Evolutionary conservation across 2,888 invertebrate genomes (phyloP).

Genomic region (Colletes collaris): DNA sequence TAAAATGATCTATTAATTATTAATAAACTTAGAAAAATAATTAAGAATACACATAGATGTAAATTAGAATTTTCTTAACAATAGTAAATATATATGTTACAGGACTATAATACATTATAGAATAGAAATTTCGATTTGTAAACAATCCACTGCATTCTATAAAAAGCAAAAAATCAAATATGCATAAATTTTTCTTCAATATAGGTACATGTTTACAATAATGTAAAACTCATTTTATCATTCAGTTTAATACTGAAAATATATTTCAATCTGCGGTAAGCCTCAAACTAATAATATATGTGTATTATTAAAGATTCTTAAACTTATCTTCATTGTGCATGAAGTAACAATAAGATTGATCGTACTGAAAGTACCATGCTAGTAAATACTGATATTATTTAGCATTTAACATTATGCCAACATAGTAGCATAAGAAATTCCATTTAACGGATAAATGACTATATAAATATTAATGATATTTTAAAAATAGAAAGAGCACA

Average conservation of each 20-base stretch:
- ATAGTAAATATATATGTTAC: conserved; percentile 42
- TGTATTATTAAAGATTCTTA: conserved; percentile 36
- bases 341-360: conserved; percentile 50
- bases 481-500: conserved; percentile 49
- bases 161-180: conserved; percentile 29
- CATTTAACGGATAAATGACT: conserved; percentile 53
- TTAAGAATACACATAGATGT: conserved; percentile 24
- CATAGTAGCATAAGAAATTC: conserved; percentile 49
- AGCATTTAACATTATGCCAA: conserved; percentile 49
- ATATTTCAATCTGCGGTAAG: conserved; percentile 38
- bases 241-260: conserved; percentile 39
- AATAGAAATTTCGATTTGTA: conserved; percentile 42
- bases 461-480: conserved; percentile 51
- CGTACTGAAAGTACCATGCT: conserved; percentile 54
- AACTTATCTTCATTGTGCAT: conserved; percentile 48
- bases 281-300: conserved; percentile 46
- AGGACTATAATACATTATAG: conserved; percentile 47
- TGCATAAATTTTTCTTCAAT: conserved; percentile 19
- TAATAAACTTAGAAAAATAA: conserved; percentile 48
- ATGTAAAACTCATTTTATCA: conserved; percentile 22
- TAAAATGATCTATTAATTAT: conserved; percentile 42
- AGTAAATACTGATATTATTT: conserved; percentile 57
- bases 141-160: conserved; percentile 35
- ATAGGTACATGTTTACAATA: conserved; percentile 29
- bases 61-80: conserved; percentile 45